A percentile compares a stretch with the other conserved stretches of the same genome.
These are phyloP conservation scores for Microcebus jonahi DNA, from an alignment of 2,113 vertebrate species.

Conservation along the genomic window DNA sequence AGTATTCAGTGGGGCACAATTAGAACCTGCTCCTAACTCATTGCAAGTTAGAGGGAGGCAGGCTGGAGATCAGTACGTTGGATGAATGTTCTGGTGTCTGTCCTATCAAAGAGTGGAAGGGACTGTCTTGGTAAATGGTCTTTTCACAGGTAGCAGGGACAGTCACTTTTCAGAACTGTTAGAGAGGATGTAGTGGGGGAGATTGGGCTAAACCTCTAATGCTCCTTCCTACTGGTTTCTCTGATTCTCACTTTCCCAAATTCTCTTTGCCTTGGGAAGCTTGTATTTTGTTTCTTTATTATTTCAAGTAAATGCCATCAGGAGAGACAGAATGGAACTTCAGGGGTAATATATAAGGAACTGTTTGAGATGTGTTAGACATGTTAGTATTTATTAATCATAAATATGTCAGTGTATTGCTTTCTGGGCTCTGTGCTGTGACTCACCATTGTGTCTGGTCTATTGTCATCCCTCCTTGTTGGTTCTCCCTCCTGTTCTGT, in stretches of 20 bases:
- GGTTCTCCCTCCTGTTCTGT: not conserved
- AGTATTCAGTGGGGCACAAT: not conserved
- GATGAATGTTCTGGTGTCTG: not conserved
- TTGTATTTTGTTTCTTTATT: not conserved
- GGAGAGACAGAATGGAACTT: not conserved
- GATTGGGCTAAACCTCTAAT: not conserved
- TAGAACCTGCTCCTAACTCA: not conserved
- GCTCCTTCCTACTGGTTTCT: not conserved
- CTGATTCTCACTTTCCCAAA: not conserved
- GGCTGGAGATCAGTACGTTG: not conserved
- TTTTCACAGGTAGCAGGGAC: not conserved
- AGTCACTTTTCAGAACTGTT: not conserved
- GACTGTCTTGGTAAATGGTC: not conserved
- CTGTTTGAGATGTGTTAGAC: not conserved
- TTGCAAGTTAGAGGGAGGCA: not conserved
- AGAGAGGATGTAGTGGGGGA: not conserved
- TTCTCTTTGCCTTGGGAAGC: not conserved
- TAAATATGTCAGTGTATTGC: not conserved
- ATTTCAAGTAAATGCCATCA: constrained; percentile 13
- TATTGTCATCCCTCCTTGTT: too few species aligned
- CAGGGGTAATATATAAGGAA: not conserved
- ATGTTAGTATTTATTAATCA: not conserved
- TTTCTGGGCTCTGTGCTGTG: not conserved
- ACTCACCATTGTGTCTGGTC: not conserved
- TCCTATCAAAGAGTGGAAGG: not conserved